A percentile compares a stretch with the other conserved stretches of the same genome.
These are phyloP conservation scores for Eupsilia transversa DNA, from an alignment of 2,888 invertebrate species.

Conservation along the genomic window DNA sequence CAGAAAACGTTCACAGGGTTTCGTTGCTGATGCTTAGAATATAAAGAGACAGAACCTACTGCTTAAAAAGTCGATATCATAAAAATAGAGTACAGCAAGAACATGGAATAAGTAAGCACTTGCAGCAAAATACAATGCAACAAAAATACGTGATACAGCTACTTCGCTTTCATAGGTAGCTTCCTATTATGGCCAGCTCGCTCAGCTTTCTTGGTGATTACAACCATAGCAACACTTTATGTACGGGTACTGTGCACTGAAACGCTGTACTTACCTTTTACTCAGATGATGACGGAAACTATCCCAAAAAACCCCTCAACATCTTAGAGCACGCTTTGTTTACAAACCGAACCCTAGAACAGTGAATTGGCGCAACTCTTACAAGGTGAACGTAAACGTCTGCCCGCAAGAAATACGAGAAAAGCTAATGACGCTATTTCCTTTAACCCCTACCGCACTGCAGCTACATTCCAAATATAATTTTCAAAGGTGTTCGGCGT, in stretches of 20 bases:
- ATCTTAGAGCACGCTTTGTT: conserved; percentile 16
- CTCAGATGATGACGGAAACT: not conserved
- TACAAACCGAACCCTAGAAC: conserved; percentile 61
- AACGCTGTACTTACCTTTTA: not conserved
- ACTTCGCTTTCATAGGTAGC: conserved; percentile 6
- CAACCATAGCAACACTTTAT: not conserved
- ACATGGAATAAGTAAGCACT: conserved; percentile 18
- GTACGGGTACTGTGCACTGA: not conserved
- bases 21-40: conserved; percentile 9
- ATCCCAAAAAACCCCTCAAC: not conserved
- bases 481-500: conserved; percentile 84
- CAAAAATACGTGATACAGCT: conserved; percentile 29
- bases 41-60: conserved; percentile 3
- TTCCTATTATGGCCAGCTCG: not conserved
- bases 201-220: not conserved
- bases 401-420: conserved; percentile 84
- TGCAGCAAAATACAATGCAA: conserved; percentile 29
- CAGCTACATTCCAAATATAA: conserved; percentile 86
- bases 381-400: conserved; percentile 84
- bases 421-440: conserved; percentile 89
- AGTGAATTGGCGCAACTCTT: conserved; percentile 71
- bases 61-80: conserved; percentile 42
- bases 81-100: conserved; percentile 34
- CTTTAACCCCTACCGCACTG: conserved; percentile 83
- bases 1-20: conserved; percentile 13